A percentile compares a stretch with the other conserved stretches of the same genome.
Evolutionary conservation across 1,140 invertebrate genomes (phyloP).

Genomic region (Procambarus virginalis): DNA sequence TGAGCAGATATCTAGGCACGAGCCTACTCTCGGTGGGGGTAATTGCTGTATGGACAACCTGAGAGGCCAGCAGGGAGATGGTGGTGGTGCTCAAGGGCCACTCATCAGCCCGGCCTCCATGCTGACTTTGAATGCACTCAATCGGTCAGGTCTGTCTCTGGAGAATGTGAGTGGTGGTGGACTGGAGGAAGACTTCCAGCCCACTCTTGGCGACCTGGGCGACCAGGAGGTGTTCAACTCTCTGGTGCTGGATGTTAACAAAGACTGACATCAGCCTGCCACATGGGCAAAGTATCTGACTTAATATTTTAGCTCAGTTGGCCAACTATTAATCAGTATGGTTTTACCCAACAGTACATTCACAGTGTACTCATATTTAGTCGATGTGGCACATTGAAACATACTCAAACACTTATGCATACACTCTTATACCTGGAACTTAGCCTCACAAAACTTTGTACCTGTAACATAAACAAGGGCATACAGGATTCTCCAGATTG

Average conservation of each 20-base stretch:
- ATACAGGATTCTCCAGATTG: not conserved
- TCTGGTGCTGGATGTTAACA: conserved; percentile 65
- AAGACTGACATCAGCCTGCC: conserved; percentile 67
- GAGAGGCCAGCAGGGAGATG: not conserved
- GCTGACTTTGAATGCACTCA: conserved; percentile 65
- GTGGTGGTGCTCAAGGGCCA: not conserved
- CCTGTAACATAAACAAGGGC: not conserved
- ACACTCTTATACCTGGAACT: not conserved
- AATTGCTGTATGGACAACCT: conserved; percentile 6
- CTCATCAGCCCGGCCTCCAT: conserved; percentile 39
- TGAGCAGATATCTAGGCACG: conserved; percentile 64
- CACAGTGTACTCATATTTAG: not conserved
- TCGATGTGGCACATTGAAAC: not conserved
- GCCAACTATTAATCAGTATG: not conserved
- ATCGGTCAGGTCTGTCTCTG: conserved; percentile 20
- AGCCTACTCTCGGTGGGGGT: conserved; percentile 10
- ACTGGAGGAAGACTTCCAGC: conserved; percentile 63
- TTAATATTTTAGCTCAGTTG: not conserved
- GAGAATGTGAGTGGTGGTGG: conserved; percentile 14
- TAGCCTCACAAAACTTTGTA: not conserved
- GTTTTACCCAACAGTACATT: not conserved
- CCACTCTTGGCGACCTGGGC: conserved; percentile 53
- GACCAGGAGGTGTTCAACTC: conserved; percentile 66
- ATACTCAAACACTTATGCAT: not conserved
- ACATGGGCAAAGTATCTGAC: conserved; percentile 62